Conservation (phyloP, 2,888 invertebrate species). For the Sinhomidia bicolor region DNA sequence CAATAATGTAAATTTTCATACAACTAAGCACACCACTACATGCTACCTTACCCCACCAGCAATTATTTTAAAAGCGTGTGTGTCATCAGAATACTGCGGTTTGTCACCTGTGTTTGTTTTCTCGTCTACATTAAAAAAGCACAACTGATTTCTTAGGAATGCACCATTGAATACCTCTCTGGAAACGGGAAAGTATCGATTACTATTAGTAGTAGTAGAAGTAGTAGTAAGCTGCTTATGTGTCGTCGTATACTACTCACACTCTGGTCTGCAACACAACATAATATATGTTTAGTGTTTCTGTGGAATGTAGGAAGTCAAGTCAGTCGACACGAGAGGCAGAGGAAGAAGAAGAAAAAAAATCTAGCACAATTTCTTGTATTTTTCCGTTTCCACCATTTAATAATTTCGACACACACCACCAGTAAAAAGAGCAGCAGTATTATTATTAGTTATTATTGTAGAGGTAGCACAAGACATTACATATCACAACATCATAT, state of each 20-base stretch:
- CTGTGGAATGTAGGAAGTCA: conserved; percentile 21
- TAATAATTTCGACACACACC: not conserved
- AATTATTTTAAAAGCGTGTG: not conserved
- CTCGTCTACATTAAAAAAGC: not conserved
- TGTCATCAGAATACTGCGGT: conserved; percentile 1
- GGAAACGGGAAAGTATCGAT: not conserved
- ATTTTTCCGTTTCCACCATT: conserved; percentile 29
- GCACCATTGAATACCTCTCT: conserved; percentile 15
- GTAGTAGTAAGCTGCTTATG: not conserved
- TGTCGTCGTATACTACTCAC: not conserved
- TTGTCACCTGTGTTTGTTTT: not conserved
- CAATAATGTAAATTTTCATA: too few relatives aligned
- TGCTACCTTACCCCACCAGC: not conserved
- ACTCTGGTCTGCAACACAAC: too few relatives aligned
- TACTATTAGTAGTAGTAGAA: not conserved
- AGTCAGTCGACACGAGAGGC: conserved; percentile 7
- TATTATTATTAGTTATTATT: not conserved
- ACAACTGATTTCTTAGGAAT: conserved; percentile 11
- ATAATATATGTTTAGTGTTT: not conserved
- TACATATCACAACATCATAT: conserved; percentile 28
- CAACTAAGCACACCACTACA: not conserved
- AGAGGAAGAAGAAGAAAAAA: not conserved
- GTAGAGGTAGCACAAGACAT: not conserved
- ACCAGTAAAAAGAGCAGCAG: not conserved
- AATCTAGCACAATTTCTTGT: conserved; percentile 31